Percentiles rank a stretch among this genome's conserved stretches.
These are phyloP conservation scores for Gymnothorax reevesii DNA, from an alignment of 2,797 vertebrate species.

Conservation along the genomic window DNA sequence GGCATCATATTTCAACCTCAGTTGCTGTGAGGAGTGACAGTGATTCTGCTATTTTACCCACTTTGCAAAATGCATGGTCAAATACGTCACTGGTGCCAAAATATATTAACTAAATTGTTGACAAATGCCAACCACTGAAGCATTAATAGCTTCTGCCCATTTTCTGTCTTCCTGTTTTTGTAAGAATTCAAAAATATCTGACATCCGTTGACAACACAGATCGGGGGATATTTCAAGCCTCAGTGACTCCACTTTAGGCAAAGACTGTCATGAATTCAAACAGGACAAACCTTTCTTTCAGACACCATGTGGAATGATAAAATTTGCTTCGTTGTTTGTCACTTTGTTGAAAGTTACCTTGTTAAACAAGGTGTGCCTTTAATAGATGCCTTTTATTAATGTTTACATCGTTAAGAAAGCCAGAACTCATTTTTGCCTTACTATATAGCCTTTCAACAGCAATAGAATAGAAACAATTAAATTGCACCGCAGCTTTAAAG, in stretches of 20 bases:
- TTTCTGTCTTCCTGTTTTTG: neutral
- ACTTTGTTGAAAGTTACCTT: too few species aligned
- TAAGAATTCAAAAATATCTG: neutral
- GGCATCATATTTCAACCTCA: neutral
- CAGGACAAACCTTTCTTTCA: neutral
- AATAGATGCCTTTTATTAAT: neutral
- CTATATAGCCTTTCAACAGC: neutral
- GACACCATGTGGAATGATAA: neutral
- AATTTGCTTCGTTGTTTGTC: neutral
- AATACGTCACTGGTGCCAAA: neutral
- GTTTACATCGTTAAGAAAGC: neutral
- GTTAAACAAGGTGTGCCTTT: neutral
- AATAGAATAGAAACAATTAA: neutral
- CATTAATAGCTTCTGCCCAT: neutral
- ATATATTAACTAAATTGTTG: neutral
- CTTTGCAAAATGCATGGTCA: neutral
- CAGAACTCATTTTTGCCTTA: neutral
- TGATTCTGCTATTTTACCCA: neutral
- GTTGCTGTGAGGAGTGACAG: neutral
- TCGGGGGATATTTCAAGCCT: constrained; percentile 1
- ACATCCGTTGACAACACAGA: neutral
- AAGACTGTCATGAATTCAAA: neutral
- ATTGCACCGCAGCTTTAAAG: neutral
- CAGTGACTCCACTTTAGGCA: neutral
- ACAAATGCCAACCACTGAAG: neutral